Evolutionary conservation across 2,797 vertebrate genomes (phyloP).

Genomic region (Amphiprion clarkii): DNA sequence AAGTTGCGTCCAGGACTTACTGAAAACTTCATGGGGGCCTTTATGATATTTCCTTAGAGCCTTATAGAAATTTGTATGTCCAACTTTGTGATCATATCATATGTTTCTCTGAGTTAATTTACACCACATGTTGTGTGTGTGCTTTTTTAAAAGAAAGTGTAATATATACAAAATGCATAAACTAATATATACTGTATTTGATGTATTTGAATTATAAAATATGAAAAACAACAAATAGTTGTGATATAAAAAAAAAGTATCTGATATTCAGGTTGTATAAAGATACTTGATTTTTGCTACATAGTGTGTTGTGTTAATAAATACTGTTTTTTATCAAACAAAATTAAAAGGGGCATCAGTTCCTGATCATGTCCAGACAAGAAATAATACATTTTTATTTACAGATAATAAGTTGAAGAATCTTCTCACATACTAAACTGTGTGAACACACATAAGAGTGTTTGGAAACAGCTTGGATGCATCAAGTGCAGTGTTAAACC

Average conservation of each 20-base stretch:
- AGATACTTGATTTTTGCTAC: slow-evolving; percentile 16
- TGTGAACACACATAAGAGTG: neutral
- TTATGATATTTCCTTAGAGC: slow-evolving; percentile 70
- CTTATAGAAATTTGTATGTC: neutral
- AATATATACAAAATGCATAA: slow-evolving; percentile 5
- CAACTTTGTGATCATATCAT: slow-evolving; percentile 4
- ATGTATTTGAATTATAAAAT: slow-evolving; percentile 43
- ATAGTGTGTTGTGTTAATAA: slow-evolving; percentile 59
- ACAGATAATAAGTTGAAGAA: neutral
- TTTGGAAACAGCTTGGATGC: slow-evolving; percentile 19
- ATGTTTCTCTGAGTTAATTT: slow-evolving; percentile 20
- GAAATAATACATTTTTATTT: too few species aligned
- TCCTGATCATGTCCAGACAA: neutral
- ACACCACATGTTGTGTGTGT: slow-evolving; percentile 8
- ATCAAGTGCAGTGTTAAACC: slow-evolving; percentile 22
- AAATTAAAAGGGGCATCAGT: neutral
- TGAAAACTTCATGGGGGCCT: slow-evolving; percentile 80
- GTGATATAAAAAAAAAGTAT: slow-evolving; percentile 54
- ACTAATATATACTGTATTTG: slow-evolving; percentile 33
- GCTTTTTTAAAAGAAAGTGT: neutral
- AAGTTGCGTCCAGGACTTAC: slow-evolving; percentile 21
- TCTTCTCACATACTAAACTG: neutral
- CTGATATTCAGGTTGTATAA: slow-evolving; percentile 77
- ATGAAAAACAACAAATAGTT: slow-evolving; percentile 44
- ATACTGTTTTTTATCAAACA: slow-evolving; percentile 29